Evolutionary conservation across 2,113 vertebrate genomes (phyloP).

Genomic region (Sinocyclocheilus rhinocerous): DNA sequence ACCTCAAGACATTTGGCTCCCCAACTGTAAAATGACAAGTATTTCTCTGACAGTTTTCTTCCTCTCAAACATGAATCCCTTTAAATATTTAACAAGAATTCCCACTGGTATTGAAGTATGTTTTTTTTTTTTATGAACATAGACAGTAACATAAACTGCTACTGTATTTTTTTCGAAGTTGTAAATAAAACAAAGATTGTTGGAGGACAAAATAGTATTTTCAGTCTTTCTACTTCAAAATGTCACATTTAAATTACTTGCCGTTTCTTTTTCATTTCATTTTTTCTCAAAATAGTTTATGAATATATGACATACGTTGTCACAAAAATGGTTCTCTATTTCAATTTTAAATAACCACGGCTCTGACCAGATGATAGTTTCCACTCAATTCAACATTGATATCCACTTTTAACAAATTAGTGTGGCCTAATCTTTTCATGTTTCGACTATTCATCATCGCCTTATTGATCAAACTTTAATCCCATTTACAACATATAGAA

Average conservation of each 20-base stretch:
- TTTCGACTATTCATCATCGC: neutral
- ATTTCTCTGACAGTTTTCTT: constrained; percentile 12
- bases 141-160: neutral
- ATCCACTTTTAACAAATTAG: neutral
- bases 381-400: neutral
- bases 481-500: neutral
- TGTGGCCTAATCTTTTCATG: neutral
- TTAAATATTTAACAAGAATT: constrained; percentile 10
- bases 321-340: neutral
- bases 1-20: constrained; percentile 32
- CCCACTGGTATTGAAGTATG: neutral
- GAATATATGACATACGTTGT: neutral
- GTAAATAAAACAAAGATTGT: neutral
- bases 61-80: neutral
- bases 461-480: neutral
- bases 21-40: constrained; percentile 5
- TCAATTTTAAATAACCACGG: neutral
- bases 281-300: neutral
- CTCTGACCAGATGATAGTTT: neutral
- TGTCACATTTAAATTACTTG: neutral
- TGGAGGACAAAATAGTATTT: neutral
- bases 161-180: neutral
- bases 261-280: neutral
- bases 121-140: neutral
- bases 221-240: neutral